Conservation (phyloP, 2,797 vertebrate species). For the Diglossa cyanea region DNA sequence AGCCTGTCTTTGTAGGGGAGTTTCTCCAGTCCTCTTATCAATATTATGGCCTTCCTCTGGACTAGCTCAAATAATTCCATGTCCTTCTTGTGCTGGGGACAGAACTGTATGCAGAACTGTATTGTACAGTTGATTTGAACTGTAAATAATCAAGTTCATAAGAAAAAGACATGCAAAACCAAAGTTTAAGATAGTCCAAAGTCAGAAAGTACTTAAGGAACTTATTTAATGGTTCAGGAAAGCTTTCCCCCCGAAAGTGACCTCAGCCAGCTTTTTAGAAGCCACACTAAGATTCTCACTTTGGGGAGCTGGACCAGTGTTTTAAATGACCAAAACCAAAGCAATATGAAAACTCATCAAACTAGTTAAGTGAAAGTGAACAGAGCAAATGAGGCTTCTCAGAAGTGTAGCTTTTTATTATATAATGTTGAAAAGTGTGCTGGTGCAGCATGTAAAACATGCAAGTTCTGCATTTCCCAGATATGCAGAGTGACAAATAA, state of each 20-base stretch:
- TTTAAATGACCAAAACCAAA: not conserved
- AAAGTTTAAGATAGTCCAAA: not conserved
- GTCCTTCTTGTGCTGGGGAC: not conserved
- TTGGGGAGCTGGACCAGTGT: not conserved
- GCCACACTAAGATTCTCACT: not conserved
- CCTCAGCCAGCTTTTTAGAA: not conserved
- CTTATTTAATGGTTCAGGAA: not conserved
- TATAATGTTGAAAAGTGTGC: not conserved
- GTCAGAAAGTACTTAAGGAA: not conserved
- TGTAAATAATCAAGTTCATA: not conserved
- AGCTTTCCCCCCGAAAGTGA: not conserved
- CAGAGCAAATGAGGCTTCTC: not conserved
- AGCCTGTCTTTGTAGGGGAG: not conserved
- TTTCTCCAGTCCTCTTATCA: not conserved
- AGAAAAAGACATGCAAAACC: not conserved
- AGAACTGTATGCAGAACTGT: not conserved
- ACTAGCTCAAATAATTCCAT: not conserved
- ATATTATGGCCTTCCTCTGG: not conserved
- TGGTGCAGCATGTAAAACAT: not conserved
- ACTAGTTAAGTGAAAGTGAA: not conserved
- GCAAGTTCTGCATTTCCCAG: not conserved
- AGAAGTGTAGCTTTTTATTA: not conserved
- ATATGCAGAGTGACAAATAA: not conserved
- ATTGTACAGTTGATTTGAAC: not conserved
- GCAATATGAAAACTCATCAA: not conserved